Conservation (phyloP, 2,797 vertebrate species). For the Ciconia nigra region DNA sequence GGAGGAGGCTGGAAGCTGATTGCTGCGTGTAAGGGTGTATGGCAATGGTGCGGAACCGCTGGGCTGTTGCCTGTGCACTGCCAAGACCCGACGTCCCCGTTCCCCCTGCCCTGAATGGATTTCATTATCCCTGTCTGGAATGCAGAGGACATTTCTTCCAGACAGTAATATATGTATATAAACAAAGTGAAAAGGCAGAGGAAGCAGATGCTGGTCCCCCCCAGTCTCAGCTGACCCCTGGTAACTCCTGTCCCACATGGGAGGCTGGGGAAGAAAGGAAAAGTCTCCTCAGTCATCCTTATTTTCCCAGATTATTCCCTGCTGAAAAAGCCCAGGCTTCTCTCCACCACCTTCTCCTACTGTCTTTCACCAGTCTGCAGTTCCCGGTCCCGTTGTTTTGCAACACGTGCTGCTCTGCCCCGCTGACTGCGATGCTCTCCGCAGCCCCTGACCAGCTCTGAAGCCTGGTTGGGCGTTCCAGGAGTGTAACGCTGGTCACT, state of each 20-base stretch:
- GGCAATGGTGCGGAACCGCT: rapidly evolving
- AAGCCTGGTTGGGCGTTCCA: not conserved
- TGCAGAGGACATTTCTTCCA: slow-evolving; percentile 3
- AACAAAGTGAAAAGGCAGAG: not conserved
- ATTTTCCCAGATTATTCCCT: not conserved
- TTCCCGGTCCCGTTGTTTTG: not conserved
- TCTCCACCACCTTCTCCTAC: not conserved
- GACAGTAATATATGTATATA: not conserved
- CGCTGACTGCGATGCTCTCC: rapidly evolving
- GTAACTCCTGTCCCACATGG: not conserved
- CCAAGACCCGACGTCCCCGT: rapidly evolving
- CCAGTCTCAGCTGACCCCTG: not conserved
- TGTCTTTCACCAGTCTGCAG: not conserved
- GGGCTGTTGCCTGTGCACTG: not conserved
- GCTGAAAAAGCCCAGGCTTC: not conserved
- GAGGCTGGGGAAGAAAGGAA: not conserved
- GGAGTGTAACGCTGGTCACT: not conserved
- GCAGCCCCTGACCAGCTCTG: rapidly evolving
- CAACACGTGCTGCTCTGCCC: rapidly evolving
- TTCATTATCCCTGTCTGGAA: slow-evolving; percentile 5
- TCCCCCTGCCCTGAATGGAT: not conserved
- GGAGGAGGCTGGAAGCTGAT: not conserved
- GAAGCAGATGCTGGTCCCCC: not conserved
- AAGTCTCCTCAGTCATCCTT: not conserved
- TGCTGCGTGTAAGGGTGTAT: not conserved